Base-by-base conservation (phyloP, 2,797 vertebrate species). In the Iguana delicatissima region DNA sequence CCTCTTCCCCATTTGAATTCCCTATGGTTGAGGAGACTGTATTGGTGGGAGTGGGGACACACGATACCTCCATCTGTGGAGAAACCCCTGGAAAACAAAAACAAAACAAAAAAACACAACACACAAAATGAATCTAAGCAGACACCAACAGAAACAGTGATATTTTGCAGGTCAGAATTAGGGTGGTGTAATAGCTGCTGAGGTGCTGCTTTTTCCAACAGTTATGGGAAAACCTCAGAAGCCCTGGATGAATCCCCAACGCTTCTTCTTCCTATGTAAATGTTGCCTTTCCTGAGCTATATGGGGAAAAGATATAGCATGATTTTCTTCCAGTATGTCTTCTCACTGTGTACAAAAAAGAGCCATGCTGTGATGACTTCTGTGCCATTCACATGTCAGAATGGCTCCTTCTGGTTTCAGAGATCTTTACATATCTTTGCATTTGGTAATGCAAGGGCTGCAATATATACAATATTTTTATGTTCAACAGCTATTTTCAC, bases 1-100 rank as follows among this genome's bases (percentile, higher is more conserved):
- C 97, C 92, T 99, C 98, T 89, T 98, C 99, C 73, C 99, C 99
- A 9, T 98, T 98, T 90, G 98, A 98, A 95, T 98, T 97, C 89
- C 96, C 96, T 93, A 96, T 96, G 91, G 98, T 96, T 18, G 97
- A 95, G 84, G 97, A 96, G 80, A 97, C 93, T 55, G 96, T 94
- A 92, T 95, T 97, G 92, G 97, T 95, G 86, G 97, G 89, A 73
- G 91, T 86, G 83, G 97, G 96, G 84, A 96, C 90, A 93, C 97
- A 97, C 0, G 96, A 96, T 89, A 97, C 97, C 91, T 99, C 99
- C n/a, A 97, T 96, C 55, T 98, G 98, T 94, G 98, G 96, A 87
- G 98, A 98, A 95, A 98, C 98, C 93, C 98, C 99, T 99, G 67
- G 93, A 94, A 81, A 46, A 93, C 46, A 57, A 92, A 91, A 62